A percentile compares a stretch with the other conserved stretches of the same genome.
Conservation (phyloP, 2,888 invertebrate species). For the Perdita meconis region DNA sequence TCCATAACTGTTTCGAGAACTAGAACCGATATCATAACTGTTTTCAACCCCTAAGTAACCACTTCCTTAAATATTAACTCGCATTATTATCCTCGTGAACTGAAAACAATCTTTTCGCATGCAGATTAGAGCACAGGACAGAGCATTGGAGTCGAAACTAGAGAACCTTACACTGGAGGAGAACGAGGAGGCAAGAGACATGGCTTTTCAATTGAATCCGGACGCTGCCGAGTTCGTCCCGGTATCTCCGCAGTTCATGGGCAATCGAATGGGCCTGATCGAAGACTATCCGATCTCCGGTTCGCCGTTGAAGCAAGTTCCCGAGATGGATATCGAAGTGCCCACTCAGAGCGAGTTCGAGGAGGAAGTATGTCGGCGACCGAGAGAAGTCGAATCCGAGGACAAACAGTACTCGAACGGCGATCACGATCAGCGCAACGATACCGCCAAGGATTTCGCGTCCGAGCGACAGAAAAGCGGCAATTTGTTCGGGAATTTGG, state of each 20-base stretch:
- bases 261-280: conserved; percentile 42
- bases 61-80: not conserved
- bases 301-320: conserved; percentile 89
- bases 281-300: conserved; percentile 81
- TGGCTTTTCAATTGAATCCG: conserved; percentile 92
- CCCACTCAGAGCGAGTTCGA: conserved; percentile 88
- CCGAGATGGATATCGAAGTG: conserved; percentile 86
- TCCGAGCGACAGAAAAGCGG: conserved; percentile 78
- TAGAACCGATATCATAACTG: no score
- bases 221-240: conserved; percentile 95
- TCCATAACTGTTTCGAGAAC: no score
- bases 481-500: conserved; percentile 77
- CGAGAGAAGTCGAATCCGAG: conserved; percentile 85
- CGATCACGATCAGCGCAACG: conserved; percentile 10
- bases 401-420: conserved; percentile 86
- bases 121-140: conserved; percentile 70
- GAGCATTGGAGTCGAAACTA: conserved; percentile 39
- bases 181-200: conserved; percentile 83
- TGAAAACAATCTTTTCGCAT: not conserved
- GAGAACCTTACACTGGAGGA: conserved; percentile 13
- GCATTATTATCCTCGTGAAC: not conserved
- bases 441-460: conserved; percentile 55
- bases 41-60: no score
- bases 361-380: conserved; percentile 87
- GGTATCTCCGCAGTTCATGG: conserved; percentile 85